Conservation (phyloP, 1,140 invertebrate genomes). For the Tetraneura akinire region DNA sequence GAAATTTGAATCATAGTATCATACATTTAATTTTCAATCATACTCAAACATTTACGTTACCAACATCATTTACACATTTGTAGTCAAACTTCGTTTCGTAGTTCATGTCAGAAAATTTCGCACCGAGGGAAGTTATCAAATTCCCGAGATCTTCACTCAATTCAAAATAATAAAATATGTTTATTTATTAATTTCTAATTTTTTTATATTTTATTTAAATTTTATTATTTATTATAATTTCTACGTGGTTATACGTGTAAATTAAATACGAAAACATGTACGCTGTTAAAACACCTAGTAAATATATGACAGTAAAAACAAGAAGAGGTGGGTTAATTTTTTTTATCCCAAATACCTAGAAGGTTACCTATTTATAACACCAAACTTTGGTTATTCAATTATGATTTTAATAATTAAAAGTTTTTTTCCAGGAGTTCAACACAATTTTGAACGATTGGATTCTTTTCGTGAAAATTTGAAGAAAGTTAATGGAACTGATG, state of each 20-base stretch:
- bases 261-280: background rate
- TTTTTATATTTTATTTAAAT: background rate
- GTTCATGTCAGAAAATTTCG: background rate
- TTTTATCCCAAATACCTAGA: background rate
- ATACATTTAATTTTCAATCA: no score
- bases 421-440: constrained; percentile 14
- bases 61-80: background rate
- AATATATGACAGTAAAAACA: constrained; percentile 44
- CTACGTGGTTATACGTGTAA: background rate
- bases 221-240: background rate
- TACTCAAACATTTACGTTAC: no score
- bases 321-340: constrained; percentile 35
- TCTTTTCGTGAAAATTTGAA: constrained; percentile 40
- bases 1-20: no score
- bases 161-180: constrained; percentile 8
- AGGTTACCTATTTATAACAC: constrained; percentile 22
- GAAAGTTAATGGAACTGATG: constrained; percentile 33
- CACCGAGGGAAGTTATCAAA: constrained; percentile 20
- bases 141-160: background rate
- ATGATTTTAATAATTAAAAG: background rate
- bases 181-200: background rate
- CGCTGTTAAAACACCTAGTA: constrained; percentile 43
- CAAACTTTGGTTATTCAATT: background rate
- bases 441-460: constrained; percentile 40
- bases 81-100: constrained; percentile 18